Evolutionary conservation across 2,113 vertebrate species (phyloP).

Genomic region (Orthochromis indermauri): DNA sequence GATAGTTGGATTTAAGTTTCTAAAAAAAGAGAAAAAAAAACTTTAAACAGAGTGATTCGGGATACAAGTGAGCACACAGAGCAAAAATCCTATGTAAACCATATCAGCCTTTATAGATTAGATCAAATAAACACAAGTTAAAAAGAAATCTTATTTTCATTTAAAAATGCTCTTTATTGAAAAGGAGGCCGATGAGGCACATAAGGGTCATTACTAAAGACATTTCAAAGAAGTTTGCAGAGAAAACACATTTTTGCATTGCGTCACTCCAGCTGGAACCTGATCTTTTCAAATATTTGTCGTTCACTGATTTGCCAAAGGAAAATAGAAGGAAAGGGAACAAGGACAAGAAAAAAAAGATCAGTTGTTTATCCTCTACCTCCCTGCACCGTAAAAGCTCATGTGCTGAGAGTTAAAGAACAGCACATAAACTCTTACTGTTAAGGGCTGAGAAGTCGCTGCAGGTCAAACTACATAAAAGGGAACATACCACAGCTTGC

Average conservation of each 20-base stretch:
- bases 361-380: conserved; percentile 21
- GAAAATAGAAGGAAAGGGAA: background rate
- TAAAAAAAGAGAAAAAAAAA: background rate
- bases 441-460: conserved; percentile 55
- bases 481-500: background rate
- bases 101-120: background rate
- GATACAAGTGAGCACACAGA: background rate
- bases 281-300: background rate
- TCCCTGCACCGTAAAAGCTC: conserved; percentile 71
- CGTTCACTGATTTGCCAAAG: background rate
- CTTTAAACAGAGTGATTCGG: background rate
- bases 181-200: background rate
- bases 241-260: background rate
- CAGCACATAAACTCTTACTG: conserved; percentile 80
- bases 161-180: background rate
- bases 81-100: background rate
- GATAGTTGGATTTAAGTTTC: background rate
- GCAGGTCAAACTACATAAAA: background rate
- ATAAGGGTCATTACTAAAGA: background rate
- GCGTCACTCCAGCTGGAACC: background rate
- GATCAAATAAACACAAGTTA: background rate
- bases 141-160: background rate
- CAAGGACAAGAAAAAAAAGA: background rate
- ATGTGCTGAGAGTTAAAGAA: conserved; percentile 58
- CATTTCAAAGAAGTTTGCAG: background rate